Evolutionary conservation across 2,113 vertebrate genomes (phyloP).

Genomic region (Gasterosteus nipponicus): DNA sequence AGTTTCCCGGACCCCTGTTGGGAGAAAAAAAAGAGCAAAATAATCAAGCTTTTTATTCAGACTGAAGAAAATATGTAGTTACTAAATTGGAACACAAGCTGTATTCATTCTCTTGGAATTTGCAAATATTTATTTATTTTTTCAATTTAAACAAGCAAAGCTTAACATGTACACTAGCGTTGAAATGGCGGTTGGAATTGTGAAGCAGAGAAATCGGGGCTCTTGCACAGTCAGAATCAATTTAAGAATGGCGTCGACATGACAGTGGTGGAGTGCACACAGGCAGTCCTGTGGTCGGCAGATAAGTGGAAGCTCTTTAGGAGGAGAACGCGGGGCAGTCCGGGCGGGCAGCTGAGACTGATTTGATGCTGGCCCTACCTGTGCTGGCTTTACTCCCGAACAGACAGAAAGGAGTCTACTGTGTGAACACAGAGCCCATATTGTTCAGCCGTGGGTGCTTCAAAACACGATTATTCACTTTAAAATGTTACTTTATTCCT

Average conservation of each 20-base stretch:
- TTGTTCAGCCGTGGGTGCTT: conserved; percentile 68
- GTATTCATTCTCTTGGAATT: conserved; percentile 69
- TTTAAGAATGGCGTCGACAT: conserved; percentile 74
- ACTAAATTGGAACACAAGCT: conserved; percentile 75
- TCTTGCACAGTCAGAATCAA: conserved; percentile 77
- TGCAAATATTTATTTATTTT: conserved; percentile 19
- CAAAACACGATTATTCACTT: conserved; percentile 74
- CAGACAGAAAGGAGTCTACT: conserved; percentile 66
- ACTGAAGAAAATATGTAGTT: conserved; percentile 71
- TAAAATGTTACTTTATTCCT: conserved; percentile 58
- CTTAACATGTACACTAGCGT: conserved; percentile 62
- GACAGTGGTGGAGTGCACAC: conserved; percentile 68
- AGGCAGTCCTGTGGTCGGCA: conserved; percentile 74
- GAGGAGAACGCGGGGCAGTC: conserved; percentile 68
- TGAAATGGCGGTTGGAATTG: conserved; percentile 61
- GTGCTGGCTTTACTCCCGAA: conserved; percentile 53
- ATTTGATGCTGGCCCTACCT: conserved; percentile 79
- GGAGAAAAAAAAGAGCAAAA: conserved; percentile 27
- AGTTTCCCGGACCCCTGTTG: conserved; percentile 50
- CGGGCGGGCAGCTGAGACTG: conserved; percentile 65
- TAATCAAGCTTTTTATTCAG: conserved; percentile 67
- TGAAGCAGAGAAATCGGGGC: conserved; percentile 66
- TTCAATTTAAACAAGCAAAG: conserved; percentile 42
- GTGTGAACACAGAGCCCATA: conserved; percentile 70
- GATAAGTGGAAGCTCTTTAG: conserved; percentile 84